These are phyloP conservation scores for Acanthurus lineatus DNA, from an alignment of 2,797 vertebrate genomes.

Conservation along the genomic window DNA sequence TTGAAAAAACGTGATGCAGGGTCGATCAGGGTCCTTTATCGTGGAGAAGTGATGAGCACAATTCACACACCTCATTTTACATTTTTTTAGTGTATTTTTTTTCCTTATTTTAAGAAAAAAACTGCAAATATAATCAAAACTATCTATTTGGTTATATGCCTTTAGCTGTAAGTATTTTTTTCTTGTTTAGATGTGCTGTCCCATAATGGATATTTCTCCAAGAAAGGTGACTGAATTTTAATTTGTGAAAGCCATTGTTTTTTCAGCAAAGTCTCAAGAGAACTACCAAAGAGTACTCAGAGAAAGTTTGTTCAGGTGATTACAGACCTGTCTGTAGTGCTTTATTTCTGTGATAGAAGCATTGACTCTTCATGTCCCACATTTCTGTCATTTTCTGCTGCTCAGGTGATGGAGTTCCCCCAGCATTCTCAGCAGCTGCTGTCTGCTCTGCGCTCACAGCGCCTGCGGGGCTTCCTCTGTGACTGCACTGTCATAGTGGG, in stretches of 20 bases:
- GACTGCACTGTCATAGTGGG: slow-evolving; percentile 95
- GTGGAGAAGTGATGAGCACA: neutral
- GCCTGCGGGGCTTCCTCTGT: slow-evolving; percentile 94
- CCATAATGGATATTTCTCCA: neutral
- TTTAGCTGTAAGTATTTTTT: neutral
- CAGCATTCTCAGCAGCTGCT: slow-evolving; percentile 94
- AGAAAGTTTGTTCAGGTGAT: no score
- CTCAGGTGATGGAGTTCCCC: slow-evolving; percentile 93
- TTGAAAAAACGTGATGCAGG: neutral
- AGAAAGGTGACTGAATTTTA: neutral
- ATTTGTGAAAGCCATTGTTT: neutral
- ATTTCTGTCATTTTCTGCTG: slow-evolving; percentile 8
- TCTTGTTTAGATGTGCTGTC: neutral
- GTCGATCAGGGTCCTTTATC: neutral
- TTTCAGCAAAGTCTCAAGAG: neutral
- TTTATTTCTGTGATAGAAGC: neutral
- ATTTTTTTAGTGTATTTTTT: no score
- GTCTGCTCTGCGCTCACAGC: slow-evolving; percentile 91
- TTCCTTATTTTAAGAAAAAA: neutral
- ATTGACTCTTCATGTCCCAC: neutral
- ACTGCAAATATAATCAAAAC: neutral
- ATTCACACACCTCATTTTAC: no score
- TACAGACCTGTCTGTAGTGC: neutral
- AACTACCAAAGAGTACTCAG: no score
- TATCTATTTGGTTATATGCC: no score